phyloP scores from a whole-genome alignment of 2,888 invertebrate species.

The Cacoxenus indagator region DNA sequence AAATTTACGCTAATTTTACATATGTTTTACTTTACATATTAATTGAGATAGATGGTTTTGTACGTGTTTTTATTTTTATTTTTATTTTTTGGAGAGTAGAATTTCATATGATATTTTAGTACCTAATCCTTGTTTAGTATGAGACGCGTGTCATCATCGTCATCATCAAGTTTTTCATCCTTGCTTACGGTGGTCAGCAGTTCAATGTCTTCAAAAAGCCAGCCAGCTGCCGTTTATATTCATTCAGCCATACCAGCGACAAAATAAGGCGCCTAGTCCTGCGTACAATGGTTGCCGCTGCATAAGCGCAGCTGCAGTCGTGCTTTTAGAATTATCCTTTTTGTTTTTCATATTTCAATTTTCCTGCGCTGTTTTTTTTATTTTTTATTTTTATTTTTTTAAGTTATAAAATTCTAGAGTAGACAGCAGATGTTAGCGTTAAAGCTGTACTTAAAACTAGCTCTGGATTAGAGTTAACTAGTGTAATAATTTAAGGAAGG shows the following conservation, averaged over 20 bases:
- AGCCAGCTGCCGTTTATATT: too few relatives aligned
- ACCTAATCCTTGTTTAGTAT: neutral
- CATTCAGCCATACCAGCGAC: too few relatives aligned
- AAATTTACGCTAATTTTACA: constrained; percentile 6
- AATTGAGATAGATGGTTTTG: too few relatives aligned
- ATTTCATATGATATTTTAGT: neutral
- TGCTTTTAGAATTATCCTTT: neutral
- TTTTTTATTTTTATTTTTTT: constrained; percentile 34
- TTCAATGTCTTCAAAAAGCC: neutral
- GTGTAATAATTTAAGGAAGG: neutral
- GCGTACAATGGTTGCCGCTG: neutral
- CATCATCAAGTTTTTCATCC: neutral
- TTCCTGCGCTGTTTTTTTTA: neutral
- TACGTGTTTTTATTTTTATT: neutral
- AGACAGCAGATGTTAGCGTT: neutral
- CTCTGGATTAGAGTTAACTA: constrained; percentile 36
- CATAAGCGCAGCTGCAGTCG: constrained; percentile 3
- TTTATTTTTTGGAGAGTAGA: too few relatives aligned
- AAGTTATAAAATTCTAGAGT: constrained; percentile 26
- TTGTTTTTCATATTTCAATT: neutral
- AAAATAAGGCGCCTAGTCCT: too few relatives aligned
- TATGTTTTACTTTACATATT: neutral
- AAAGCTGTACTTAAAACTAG: constrained; percentile 43
- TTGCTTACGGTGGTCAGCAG: too few relatives aligned
- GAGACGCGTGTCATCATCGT: neutral